Percentiles rank a stretch among this genome's conserved stretches.
Evolutionary conservation across 2,888 invertebrate genomes (phyloP).

Genomic region (Lochmaea crataegi): DNA sequence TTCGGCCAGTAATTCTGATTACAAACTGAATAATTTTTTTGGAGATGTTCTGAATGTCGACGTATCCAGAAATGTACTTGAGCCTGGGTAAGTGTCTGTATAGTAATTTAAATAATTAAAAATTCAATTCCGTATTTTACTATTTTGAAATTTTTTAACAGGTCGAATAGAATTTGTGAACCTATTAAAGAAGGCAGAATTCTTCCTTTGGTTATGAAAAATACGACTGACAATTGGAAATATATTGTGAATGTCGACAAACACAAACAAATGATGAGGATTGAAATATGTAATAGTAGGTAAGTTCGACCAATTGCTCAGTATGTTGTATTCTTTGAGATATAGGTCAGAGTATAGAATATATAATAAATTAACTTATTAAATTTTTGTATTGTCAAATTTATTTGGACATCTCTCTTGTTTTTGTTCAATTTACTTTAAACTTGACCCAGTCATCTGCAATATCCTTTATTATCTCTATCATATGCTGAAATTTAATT

Average conservation of each 20-base stretch:
- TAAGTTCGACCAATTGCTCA: neutral
- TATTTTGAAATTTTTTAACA: neutral
- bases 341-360: no score
- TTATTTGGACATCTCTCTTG: no score
- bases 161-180: neutral
- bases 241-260: conserved; percentile 20
- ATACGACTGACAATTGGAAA: conserved; percentile 10
- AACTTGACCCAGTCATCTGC: no score
- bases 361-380: no score
- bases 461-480: no score
- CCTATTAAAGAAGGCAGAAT: neutral
- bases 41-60: neutral
- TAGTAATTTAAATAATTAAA: no score
- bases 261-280: conserved; percentile 13
- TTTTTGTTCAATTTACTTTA: no score
- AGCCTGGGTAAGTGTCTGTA: neutral
- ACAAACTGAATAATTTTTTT: neutral
- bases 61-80: neutral
- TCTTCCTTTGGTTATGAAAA: neutral
- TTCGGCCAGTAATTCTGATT: neutral
- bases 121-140: no score
- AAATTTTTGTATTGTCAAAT: no score
- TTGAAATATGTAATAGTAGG: neutral
- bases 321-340: no score
- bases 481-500: no score